A percentile compares a stretch with the other conserved stretches of the same genome.
Conservation (phyloP, 2,113 vertebrate genomes). For the Blennius ocellaris region DNA sequence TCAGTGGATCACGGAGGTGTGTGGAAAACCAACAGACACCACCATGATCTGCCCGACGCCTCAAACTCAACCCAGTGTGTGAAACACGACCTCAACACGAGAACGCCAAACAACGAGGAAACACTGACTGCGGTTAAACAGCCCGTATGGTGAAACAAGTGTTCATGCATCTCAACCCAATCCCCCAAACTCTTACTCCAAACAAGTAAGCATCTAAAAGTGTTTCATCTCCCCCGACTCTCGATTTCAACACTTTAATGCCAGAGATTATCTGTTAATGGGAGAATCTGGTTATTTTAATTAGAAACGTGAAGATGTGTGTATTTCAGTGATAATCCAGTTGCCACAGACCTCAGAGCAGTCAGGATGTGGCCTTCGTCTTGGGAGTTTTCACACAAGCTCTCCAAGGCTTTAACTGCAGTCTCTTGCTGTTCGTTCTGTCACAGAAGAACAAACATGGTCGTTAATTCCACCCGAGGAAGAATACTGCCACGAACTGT, state of each 20-base stretch:
- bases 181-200: no score
- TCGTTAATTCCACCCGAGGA: background rate
- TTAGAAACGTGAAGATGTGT: no score
- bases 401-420: constrained; percentile 88
- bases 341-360: constrained; percentile 87
- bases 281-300: background rate
- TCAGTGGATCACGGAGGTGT: constrained; percentile 74
- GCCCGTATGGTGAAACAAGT: no score
- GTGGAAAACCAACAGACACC: constrained; percentile 44
- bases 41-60: constrained; percentile 23
- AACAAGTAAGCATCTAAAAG: no score
- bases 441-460: constrained; percentile 60
- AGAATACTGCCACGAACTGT: no score
- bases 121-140: no score
- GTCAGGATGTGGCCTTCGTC: constrained; percentile 83
- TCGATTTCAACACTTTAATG: background rate
- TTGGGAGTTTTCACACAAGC: constrained; percentile 84
- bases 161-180: no score
- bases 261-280: background rate
- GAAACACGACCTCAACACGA: constrained; percentile 14
- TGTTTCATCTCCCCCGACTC: background rate
- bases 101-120: background rate
- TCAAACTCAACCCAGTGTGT: constrained; percentile 22
- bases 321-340: background rate
- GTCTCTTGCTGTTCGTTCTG: constrained; percentile 86